Percentiles rank a stretch among this genome's conserved stretches.
These are phyloP conservation scores for Anniella stebbinsi DNA, from an alignment of 2,797 vertebrate genomes.

Conservation along the genomic window DNA sequence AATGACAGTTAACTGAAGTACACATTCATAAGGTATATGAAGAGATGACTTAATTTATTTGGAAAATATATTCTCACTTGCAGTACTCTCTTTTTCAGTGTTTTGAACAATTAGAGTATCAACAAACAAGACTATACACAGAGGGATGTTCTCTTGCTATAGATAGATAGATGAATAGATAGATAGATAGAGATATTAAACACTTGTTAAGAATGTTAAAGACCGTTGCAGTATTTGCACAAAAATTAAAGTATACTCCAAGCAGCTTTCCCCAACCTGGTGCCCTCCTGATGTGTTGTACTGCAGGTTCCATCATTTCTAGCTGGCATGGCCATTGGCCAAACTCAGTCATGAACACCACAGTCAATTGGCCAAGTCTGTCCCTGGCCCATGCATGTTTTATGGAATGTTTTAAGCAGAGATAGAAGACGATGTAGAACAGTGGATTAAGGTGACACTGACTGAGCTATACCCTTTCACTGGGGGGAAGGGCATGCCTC, in stretches of 20 bases:
- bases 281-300: too few relatives aligned
- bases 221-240: constrained; percentile 45
- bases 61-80: constrained; percentile 55
- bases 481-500: neutral
- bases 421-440: neutral
- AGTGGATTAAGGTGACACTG: neutral
- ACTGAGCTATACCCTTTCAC: neutral
- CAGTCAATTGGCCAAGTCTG: neutral
- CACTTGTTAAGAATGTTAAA: constrained; percentile 41
- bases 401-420: neutral
- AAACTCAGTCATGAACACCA: neutral
- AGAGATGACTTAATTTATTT: constrained; percentile 46
- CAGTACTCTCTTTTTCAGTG: constrained; percentile 42
- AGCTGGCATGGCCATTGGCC: too few relatives aligned
- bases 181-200: neutral
- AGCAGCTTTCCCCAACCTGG: too few relatives aligned
- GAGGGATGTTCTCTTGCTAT: too few relatives aligned
- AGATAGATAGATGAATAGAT: too few relatives aligned
- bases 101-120: constrained; percentile 46
- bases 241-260: constrained; percentile 24
- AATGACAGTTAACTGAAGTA: constrained; percentile 59
- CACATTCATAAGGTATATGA: constrained; percentile 22
- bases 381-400: neutral
- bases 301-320: too few relatives aligned
- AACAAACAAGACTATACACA: neutral